Conservation (phyloP, 23 tunicate genomes). For the Trididemnum miniatum region DNA sequence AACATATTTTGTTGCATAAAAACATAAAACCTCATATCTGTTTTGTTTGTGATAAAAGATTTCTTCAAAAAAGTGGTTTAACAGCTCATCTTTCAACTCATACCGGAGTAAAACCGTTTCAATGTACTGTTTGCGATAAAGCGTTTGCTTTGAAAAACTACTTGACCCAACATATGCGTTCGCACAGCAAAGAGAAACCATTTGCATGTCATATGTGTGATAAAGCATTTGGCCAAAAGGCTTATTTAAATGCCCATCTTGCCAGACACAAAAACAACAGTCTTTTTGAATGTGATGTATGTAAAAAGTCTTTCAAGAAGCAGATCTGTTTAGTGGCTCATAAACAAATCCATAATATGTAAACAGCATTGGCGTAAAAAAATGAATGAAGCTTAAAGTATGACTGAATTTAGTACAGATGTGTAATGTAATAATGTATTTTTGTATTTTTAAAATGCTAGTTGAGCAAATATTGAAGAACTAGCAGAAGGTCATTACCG, state of each 20-base stretch:
- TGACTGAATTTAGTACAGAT: too few species aligned
- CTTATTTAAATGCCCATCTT: not conserved
- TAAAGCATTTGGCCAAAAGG: not conserved
- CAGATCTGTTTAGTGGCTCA: not conserved
- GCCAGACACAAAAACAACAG: not conserved
- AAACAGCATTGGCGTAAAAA: too few species aligned
- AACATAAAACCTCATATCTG: not conserved
- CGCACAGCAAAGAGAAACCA: not conserved
- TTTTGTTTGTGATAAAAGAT: not conserved
- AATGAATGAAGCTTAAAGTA: too few species aligned
- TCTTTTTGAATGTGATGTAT: not conserved
- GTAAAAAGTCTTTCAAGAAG: constrained; percentile 6
- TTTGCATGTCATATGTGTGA: constrained; percentile 19
- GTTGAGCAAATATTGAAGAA: too few species aligned
- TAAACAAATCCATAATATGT: not conserved
- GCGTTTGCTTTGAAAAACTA: not conserved
- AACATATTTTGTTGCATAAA: not conserved
- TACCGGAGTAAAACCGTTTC: constrained; percentile 45
- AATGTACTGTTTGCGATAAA: constrained; percentile 13
- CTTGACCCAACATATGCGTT: not conserved
- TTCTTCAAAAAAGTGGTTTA: not conserved
- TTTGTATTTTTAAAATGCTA: too few species aligned
- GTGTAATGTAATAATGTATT: too few species aligned
- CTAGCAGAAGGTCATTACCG: too few species aligned
- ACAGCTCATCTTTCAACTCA: constrained; percentile 14